Conservation (phyloP, 2,888 invertebrate genomes). For the Erebia epiphron region DNA sequence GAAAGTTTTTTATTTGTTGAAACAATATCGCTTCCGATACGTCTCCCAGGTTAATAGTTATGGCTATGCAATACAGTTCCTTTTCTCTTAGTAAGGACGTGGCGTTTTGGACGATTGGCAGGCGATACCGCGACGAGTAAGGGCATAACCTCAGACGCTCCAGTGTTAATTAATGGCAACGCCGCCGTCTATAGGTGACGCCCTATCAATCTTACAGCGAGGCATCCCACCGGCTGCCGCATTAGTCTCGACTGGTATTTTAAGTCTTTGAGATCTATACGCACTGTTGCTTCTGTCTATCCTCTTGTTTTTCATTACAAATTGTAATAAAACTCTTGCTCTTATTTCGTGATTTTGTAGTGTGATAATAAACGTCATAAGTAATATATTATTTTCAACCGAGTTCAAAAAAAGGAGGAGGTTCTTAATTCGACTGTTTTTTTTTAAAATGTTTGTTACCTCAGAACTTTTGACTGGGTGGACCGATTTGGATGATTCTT, state of each 20-base stretch:
- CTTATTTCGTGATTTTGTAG: too few relatives aligned
- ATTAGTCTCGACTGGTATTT: conserved; percentile 57
- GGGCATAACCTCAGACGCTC: conserved; percentile 53
- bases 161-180: conserved; percentile 71
- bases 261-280: conserved; percentile 32
- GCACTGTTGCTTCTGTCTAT: neutral
- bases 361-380: too few relatives aligned
- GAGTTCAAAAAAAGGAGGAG: too few relatives aligned
- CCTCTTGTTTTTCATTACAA: too few relatives aligned
- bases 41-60: neutral
- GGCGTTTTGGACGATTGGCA: conserved; percentile 63
- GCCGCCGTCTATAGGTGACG: conserved; percentile 73
- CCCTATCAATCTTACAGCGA: conserved; percentile 68
- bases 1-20: neutral
- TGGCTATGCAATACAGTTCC: conserved; percentile 11
- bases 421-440: too few relatives aligned
- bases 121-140: conserved; percentile 54
- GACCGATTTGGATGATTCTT: too few relatives aligned
- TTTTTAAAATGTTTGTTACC: too few relatives aligned
- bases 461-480: too few relatives aligned
- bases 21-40: neutral
- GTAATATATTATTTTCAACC: too few relatives aligned
- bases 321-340: too few relatives aligned
- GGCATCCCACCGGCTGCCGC: conserved; percentile 45
- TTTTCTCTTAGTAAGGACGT: conserved; percentile 36